These are phyloP conservation scores for Pseudochirops corinnae DNA, from an alignment of 2,797 vertebrate genomes.

Conservation along the genomic window DNA sequence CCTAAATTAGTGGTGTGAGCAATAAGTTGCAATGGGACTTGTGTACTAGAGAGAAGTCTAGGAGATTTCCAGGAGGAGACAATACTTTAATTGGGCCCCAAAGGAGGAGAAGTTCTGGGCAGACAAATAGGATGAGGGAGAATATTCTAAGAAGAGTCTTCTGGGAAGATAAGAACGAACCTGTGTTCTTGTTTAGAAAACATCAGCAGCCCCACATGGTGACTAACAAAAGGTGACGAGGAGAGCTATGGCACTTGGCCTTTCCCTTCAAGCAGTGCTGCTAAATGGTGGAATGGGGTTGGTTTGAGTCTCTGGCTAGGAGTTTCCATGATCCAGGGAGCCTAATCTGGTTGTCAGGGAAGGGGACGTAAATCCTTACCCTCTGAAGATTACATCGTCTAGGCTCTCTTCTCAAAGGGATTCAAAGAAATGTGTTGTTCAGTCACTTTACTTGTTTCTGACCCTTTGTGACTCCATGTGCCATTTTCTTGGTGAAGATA, in stretches of 20 bases:
- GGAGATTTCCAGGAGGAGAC: not conserved
- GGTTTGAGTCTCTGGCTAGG: not conserved
- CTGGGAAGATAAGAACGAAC: too few relatives aligned
- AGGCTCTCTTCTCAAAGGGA: not conserved
- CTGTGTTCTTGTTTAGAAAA: too few relatives aligned
- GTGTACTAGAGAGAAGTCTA: not conserved
- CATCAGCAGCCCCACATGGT: not conserved
- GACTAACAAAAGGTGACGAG: not conserved
- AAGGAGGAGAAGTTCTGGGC: not conserved
- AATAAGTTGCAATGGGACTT: not conserved
- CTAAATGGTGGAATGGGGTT: not conserved
- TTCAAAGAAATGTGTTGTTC: not conserved
- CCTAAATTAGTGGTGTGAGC: not conserved
- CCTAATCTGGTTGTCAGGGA: not conserved
- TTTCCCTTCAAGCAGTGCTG: not conserved
- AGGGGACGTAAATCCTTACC: not conserved
- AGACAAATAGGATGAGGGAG: not conserved
- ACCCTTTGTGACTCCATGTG: not conserved
- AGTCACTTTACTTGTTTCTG: not conserved
- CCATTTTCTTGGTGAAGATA: not conserved
- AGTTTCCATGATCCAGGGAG: not conserved
- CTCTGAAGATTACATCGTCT: not conserved
- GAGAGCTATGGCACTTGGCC: not conserved
- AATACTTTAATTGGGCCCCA: not conserved
- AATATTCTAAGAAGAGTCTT: not conserved